A percentile compares a stretch with the other conserved stretches of the same genome.
Evolutionary conservation across 2,797 vertebrate genomes (phyloP).

Genomic region (Danionella dracula): DNA sequence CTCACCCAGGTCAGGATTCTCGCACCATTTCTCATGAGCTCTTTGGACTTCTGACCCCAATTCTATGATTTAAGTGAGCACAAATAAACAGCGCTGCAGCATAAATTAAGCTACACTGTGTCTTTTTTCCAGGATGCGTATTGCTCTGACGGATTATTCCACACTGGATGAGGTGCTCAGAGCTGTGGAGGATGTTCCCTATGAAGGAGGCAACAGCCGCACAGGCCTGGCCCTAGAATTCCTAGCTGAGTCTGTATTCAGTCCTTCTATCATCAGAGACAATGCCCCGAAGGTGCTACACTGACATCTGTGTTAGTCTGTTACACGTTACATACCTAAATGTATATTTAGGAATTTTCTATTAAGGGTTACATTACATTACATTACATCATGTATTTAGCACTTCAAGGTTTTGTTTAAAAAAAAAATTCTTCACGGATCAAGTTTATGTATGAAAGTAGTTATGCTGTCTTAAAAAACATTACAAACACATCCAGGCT

Average conservation of each 20-base stretch:
- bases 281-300: conserved; percentile 74
- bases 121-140: conserved; percentile 65
- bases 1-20: conserved; percentile 66
- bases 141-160: conserved; percentile 75
- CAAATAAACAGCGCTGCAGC: neutral
- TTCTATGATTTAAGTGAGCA: neutral
- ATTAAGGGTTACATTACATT: too few species aligned
- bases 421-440: too few species aligned
- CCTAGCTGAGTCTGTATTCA: conserved; percentile 68
- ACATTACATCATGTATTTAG: too few species aligned
- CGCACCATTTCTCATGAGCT: neutral
- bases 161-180: conserved; percentile 64
- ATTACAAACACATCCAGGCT: too few species aligned
- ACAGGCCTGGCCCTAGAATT: conserved; percentile 73
- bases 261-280: conserved; percentile 61
- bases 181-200: conserved; percentile 66
- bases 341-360: too few species aligned
- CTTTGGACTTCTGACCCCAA: neutral
- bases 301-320: too few species aligned
- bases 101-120: neutral
- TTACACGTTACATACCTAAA: too few species aligned
- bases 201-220: conserved; percentile 67
- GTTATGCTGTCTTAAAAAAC: too few species aligned
- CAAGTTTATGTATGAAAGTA: too few species aligned
- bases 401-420: too few species aligned